A percentile compares a stretch with the other conserved stretches of the same genome.
These are phyloP conservation scores for Echinarachnius parma DNA, from an alignment of 53 echinoderm and acorn worm species.

Conservation along the genomic window DNA sequence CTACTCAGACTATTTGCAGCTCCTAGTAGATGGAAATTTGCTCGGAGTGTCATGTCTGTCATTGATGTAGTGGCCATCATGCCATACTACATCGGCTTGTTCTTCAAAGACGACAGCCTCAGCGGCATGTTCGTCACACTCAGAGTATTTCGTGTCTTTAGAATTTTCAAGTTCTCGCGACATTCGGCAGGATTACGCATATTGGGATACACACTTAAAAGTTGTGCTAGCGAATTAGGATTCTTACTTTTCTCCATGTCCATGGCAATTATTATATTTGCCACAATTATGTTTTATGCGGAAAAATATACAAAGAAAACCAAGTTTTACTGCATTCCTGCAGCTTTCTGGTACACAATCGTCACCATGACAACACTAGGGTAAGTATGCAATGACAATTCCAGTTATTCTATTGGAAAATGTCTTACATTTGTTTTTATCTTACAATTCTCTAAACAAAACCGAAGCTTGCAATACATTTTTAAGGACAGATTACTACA, in stretches of 20 bases:
- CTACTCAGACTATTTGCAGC: constrained; percentile 87
- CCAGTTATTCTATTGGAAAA: too few relatives aligned
- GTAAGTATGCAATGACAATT: constrained; percentile 52
- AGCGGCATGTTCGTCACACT: constrained; percentile 98
- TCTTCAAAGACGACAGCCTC: constrained; percentile 87
- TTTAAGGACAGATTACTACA: too few relatives aligned
- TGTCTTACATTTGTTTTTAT: too few relatives aligned
- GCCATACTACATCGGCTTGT: constrained; percentile 94
- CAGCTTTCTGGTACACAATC: constrained; percentile 98
- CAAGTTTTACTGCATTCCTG: constrained; percentile 97
- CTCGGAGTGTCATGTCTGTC: constrained; percentile 95
- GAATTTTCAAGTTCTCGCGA: constrained; percentile 99
- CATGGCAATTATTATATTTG: constrained; percentile 99
- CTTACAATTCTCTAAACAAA: too few relatives aligned
- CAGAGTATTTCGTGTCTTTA: constrained; percentile 96
- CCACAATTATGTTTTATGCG: constrained; percentile 96
- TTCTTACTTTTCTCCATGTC: constrained; percentile 95
- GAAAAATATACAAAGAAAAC: constrained; percentile 70
- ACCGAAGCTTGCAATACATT: too few relatives aligned
- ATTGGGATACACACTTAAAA: constrained; percentile 95
- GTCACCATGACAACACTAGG: constrained; percentile 99
- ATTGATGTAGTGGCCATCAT: constrained; percentile 97
- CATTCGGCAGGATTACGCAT: constrained; percentile 99
- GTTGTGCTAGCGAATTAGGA: constrained; percentile 99
- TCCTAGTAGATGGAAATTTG: constrained; percentile 86